phyloP scores from a whole-genome alignment of 2,888 invertebrate genomes.

The Conus canariensis region DNA sequence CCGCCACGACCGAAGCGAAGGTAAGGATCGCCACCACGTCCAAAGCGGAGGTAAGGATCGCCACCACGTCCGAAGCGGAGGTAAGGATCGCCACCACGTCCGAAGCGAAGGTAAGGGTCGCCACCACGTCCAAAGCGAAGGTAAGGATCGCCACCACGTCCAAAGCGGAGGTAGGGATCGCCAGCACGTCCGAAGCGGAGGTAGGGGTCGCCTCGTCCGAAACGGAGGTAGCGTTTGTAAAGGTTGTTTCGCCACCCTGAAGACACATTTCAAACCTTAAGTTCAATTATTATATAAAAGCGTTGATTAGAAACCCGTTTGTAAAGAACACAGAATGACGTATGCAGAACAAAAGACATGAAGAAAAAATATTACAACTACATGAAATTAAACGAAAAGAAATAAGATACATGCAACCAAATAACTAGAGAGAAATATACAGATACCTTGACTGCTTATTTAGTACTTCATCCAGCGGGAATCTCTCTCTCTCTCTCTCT shows the following conservation, averaged over 20 bases:
- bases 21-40: conserved; percentile 53
- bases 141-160: not conserved
- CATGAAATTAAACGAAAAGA: too few relatives aligned
- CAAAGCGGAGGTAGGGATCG: conserved; percentile 59
- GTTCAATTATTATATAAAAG: too few relatives aligned
- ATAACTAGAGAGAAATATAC: too few relatives aligned
- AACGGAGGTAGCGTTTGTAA: conserved; percentile 66
- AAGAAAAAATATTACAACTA: too few relatives aligned
- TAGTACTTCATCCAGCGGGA: too few relatives aligned
- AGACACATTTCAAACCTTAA: not conserved
- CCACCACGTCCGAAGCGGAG: too few relatives aligned
- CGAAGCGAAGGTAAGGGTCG: conserved; percentile 38
- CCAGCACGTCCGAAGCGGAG: conserved; percentile 36
- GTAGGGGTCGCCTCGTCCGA: conserved; percentile 55
- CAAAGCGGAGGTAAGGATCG: conserved; percentile 68
- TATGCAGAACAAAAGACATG: too few relatives aligned
- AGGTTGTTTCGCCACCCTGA: conserved; percentile 35
- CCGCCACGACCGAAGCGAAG: conserved; percentile 44
- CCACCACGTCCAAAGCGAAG: conserved; percentile 36
- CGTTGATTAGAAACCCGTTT: too few relatives aligned
- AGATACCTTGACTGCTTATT: too few relatives aligned
- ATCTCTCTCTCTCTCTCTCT: too few relatives aligned
- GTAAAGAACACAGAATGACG: too few relatives aligned
- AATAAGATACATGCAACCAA: too few relatives aligned
- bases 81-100: not conserved